These are phyloP conservation scores for Acleris cristana DNA, from an alignment of 2,888 invertebrate species.

Conservation along the genomic window DNA sequence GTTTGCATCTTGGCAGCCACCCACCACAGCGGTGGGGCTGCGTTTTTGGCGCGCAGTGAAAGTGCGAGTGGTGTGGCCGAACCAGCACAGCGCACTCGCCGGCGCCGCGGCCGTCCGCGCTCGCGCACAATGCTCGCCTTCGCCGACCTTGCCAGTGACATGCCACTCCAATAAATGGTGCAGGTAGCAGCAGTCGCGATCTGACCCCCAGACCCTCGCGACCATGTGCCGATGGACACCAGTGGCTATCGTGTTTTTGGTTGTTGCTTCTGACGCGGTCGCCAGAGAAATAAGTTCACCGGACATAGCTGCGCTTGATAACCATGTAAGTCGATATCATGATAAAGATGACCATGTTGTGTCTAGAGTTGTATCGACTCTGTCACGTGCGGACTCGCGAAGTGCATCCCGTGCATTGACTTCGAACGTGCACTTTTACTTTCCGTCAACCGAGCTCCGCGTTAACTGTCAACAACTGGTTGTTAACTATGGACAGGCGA, in stretches of 20 bases:
- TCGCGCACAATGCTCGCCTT: conserved; percentile 76
- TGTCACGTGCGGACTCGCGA: conserved; percentile 49
- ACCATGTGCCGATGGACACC: conserved; percentile 80
- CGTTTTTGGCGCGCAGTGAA: conserved; percentile 74
- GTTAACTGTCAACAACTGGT: conserved; percentile 16
- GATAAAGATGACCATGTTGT: not conserved
- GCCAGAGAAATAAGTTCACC: conserved; percentile 64
- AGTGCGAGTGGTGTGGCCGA: conserved; percentile 76
- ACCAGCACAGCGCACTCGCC: conserved; percentile 70
- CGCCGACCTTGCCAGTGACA: conserved; percentile 72
- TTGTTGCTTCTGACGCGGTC: conserved; percentile 56
- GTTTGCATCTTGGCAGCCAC: not conserved
- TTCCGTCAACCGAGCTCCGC: conserved; percentile 59
- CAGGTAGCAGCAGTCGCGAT: conserved; percentile 46
- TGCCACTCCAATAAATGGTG: conserved; percentile 77
- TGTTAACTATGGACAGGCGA: conserved; percentile 4
- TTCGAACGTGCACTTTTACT: conserved; percentile 74
- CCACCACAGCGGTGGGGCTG: conserved; percentile 48
- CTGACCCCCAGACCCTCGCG: conserved; percentile 54
- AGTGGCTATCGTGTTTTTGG: conserved; percentile 71
- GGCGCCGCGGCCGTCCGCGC: conserved; percentile 77
- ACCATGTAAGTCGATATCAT: conserved; percentile 68
- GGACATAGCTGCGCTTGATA: conserved; percentile 57
- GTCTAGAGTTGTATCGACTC: not conserved
- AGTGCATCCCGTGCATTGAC: conserved; percentile 64